These are phyloP conservation scores for Apolygus lucorum DNA, from an alignment of 1,140 invertebrate species.

Conservation along the genomic window DNA sequence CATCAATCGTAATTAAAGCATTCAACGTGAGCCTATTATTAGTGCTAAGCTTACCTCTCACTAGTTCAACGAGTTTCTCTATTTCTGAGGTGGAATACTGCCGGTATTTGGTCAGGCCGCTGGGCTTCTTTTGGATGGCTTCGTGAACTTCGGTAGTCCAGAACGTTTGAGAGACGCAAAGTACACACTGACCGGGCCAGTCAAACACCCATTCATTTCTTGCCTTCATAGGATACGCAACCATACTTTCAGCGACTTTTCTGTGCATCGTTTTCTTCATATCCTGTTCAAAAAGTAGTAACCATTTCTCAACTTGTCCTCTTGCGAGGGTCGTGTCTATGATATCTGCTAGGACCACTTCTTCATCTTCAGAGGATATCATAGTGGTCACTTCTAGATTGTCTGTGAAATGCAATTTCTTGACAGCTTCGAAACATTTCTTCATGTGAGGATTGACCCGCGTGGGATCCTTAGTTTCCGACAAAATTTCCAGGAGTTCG, in stretches of 20 bases:
- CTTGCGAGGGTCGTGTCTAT: constrained; percentile 82
- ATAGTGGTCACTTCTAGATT: constrained; percentile 81
- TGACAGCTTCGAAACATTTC: constrained; percentile 94
- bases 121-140: constrained; percentile 50
- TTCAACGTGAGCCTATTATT: constrained; percentile 86
- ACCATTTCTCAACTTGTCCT: constrained; percentile 95
- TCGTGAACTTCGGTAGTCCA: constrained; percentile 83
- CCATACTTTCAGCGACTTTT: constrained; percentile 45
- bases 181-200: constrained; percentile 82
- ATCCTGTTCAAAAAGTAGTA: constrained; percentile 76
- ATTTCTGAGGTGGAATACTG: constrained; percentile 55
- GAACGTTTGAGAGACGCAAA: constrained; percentile 77
- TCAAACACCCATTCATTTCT: constrained; percentile 73
- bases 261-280: constrained; percentile 82
- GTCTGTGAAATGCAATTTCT: constrained; percentile 72
- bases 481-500: constrained; percentile 89
- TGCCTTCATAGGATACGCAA: constrained; percentile 54
- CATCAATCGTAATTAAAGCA: constrained; percentile 82
- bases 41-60: constrained; percentile 72
- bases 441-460: constrained; percentile 95
- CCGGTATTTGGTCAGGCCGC: constrained; percentile 47
- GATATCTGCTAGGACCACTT: constrained; percentile 62
- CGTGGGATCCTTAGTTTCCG: constrained; percentile 93
- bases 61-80: constrained; percentile 77
- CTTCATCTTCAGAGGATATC: constrained; percentile 81